These are phyloP conservation scores for Aegypius monachus DNA, from an alignment of 2,113 vertebrate genomes.

Conservation along the genomic window DNA sequence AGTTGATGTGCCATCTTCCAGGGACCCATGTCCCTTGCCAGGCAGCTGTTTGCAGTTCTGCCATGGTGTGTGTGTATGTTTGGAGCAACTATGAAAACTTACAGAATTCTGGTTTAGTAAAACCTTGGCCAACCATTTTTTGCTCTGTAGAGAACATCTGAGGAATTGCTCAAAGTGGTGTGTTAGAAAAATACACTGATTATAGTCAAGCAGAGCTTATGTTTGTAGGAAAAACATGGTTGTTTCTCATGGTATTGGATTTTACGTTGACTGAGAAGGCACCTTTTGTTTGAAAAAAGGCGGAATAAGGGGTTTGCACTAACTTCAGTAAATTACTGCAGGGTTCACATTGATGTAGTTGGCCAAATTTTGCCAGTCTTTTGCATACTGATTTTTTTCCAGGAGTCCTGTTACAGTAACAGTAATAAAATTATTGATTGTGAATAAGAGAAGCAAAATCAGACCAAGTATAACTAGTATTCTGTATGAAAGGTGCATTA, in stretches of 20 bases:
- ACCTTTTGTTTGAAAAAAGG: neutral
- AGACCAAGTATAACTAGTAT: neutral
- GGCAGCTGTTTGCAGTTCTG: neutral
- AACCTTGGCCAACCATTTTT: neutral
- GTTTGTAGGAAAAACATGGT: neutral
- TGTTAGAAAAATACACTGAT: neutral
- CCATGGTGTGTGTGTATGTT: accelerated
- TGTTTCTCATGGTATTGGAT: neutral
- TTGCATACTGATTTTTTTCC: neutral
- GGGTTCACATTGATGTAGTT: neutral
- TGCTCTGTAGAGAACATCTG: neutral
- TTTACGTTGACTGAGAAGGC: neutral
- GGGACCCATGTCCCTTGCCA: neutral
- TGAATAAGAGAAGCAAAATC: neutral
- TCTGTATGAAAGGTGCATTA: neutral
- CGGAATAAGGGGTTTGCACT: neutral
- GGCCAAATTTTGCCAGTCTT: neutral
- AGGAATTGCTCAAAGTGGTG: neutral
- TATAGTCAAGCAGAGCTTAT: neutral
- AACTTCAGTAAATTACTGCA: neutral
- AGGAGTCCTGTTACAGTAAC: neutral
- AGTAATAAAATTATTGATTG: neutral
- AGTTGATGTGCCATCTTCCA: neutral
- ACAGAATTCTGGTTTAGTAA: neutral
- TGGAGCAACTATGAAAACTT: neutral